Base-by-base conservation (phyloP, 1,140 invertebrate genomes). In the Tyrophagus putrescentiae region DNA sequence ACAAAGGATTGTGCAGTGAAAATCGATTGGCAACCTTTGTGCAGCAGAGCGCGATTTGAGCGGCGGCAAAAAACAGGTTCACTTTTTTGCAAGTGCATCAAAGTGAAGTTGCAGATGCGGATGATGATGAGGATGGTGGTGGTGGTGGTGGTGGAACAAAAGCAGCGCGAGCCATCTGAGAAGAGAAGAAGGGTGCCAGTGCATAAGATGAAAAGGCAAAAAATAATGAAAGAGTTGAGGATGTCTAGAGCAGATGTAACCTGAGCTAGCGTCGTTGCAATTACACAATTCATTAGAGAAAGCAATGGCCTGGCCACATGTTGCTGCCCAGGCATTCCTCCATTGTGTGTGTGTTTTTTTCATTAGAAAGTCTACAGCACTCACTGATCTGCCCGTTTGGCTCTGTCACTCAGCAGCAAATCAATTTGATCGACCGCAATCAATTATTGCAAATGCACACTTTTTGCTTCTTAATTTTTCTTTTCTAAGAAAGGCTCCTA, bases 201-300 rank as follows among this genome's bases (percentile, higher is more conserved):
- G n/a, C n/a, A n/a, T n/a, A n/a, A n/a, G n/a, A n/a, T n/a, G n/a
- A n/a, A n/a, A n/a, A n/a, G n/a, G n/a, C n/a, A n/a, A n/a, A n/a
- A n/a, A n/a, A n/a, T n/a, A n/a, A n/a, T n/a, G n/a, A n/a, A n/a
- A n/a, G n/a, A n/a, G n/a, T n/a, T n/a, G n/a, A n/a, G n/a, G n/a
- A n/a, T n/a, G n/a, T n/a, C n/a, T n/a, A n/a, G n/a, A n/a, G n/a
- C 52, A 54, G 52, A 54, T 54, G 25, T 28, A 31, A 31, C 25
- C 25, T 9, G 28, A 54, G 4, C 32, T 34, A 34, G 52, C 39
- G 25, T 13, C 48, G 31, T 52, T 31, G 28, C 52, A 54, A 54
- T 54, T 54, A 54, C 25, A 54, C 52, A 54, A 54, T 54, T 54
- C 52, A 54, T 54, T 54, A 54, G 52, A 54, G 28, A 2, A 50